Evolutionary conservation across 2,888 invertebrate species (phyloP).

Genomic region (Tryphoninae sp.): DNA sequence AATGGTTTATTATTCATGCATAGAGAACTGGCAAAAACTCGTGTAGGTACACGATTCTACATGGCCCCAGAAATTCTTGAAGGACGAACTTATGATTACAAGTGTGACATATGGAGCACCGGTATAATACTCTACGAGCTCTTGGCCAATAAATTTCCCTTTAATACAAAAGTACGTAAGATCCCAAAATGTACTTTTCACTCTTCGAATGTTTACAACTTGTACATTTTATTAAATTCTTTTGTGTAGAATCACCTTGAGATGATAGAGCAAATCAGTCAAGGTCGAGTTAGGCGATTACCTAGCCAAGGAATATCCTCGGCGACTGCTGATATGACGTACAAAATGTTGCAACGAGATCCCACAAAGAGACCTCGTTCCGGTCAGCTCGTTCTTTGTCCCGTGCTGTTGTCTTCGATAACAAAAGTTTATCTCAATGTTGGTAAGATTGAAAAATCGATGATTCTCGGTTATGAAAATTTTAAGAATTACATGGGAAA

Average conservation of each 20-base stretch:
- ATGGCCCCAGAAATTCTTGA: slow-evolving; percentile 93
- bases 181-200: background rate
- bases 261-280: slow-evolving; percentile 59
- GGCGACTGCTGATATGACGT: slow-evolving; percentile 70
- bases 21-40: slow-evolving; percentile 53
- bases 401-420: slow-evolving; percentile 58
- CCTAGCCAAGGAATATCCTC: slow-evolving; percentile 55
- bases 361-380: slow-evolving; percentile 71
- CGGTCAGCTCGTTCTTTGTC: slow-evolving; percentile 73
- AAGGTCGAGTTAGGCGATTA: slow-evolving; percentile 47
- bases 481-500: slow-evolving; percentile 43
- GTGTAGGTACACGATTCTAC: slow-evolving; percentile 84
- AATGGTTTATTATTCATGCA: background rate
- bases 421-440: slow-evolving; percentile 58
- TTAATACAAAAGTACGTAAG: slow-evolving; percentile 65
- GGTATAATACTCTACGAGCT: slow-evolving; percentile 93
- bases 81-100: slow-evolving; percentile 88
- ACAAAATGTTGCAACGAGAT: slow-evolving; percentile 74
- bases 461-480: slow-evolving; percentile 53
- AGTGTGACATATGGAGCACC: slow-evolving; percentile 93
- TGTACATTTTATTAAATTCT: background rate
- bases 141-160: slow-evolving; percentile 75
- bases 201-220: background rate
- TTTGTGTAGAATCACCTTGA: slow-evolving; percentile 52
- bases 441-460: slow-evolving; percentile 55